Conservation (phyloP, 2,797 vertebrate species). For the Choloepus didactylus region DNA sequence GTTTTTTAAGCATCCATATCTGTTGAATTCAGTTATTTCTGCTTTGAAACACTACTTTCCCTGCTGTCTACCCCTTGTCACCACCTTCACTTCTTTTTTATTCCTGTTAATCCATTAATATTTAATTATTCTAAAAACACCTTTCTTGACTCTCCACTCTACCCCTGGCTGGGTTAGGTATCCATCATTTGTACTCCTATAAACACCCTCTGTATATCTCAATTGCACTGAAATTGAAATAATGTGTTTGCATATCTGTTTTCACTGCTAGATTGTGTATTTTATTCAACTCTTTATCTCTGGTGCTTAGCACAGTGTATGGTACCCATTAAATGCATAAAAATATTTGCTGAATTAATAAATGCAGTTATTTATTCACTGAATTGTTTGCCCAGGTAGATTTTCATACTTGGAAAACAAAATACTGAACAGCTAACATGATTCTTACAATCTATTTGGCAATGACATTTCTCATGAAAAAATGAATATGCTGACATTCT, state of each 20-base stretch:
- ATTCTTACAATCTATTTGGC: not conserved
- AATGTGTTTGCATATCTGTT: not conserved
- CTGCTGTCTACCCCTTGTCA: not conserved
- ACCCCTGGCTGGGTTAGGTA: not conserved
- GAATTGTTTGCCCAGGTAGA: not conserved
- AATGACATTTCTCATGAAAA: conserved; percentile 15
- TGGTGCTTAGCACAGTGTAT: not conserved
- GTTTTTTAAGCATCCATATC: not conserved
- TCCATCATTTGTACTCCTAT: not conserved
- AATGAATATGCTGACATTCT: not conserved
- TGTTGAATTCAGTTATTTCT: not conserved
- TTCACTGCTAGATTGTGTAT: not conserved
- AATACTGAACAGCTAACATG: not conserved
- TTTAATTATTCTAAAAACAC: conserved; percentile 32
- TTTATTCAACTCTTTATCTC: conserved; percentile 23
- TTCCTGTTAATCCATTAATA: not conserved
- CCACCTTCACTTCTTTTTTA: not conserved
- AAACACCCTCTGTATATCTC: not conserved
- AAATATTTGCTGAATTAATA: conserved; percentile 7
- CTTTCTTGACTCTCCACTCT: not conserved
- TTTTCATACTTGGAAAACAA: not conserved
- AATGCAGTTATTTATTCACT: not conserved
- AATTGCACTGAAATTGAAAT: not conserved
- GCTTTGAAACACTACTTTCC: not conserved
- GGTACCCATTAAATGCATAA: not conserved